Conservation (phyloP, 2,113 vertebrate species). For the Centropus bengalensis region DNA sequence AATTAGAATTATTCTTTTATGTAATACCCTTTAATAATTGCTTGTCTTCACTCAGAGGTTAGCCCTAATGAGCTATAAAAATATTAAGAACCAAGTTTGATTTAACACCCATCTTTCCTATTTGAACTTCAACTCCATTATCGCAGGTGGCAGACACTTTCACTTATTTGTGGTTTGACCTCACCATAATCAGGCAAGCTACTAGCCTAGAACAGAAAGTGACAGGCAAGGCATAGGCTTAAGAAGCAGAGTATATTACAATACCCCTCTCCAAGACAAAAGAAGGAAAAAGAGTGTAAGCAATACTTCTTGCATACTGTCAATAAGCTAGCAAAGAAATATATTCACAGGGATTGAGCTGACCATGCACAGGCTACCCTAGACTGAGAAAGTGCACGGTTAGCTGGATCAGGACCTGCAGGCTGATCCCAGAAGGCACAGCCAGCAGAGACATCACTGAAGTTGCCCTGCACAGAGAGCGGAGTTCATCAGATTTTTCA, state of each 20-base stretch:
- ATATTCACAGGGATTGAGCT: neutral
- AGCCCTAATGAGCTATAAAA: neutral
- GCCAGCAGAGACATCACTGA: neutral
- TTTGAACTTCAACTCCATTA: neutral
- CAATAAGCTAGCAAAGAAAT: neutral
- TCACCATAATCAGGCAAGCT: neutral
- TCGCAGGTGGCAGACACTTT: neutral
- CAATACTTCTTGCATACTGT: neutral
- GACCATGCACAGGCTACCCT: neutral
- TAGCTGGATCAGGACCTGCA: neutral
- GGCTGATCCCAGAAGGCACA: neutral
- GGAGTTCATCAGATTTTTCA: neutral
- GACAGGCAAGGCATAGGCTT: neutral
- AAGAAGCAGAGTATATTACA: neutral
- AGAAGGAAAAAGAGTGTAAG: neutral
- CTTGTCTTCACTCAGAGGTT: neutral
- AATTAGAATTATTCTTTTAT: neutral
- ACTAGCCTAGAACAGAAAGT: constrained; percentile 13
- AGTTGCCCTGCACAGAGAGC: neutral
- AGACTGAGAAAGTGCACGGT: neutral
- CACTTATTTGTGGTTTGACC: neutral
- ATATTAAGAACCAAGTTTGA: neutral
- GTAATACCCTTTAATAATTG: neutral
- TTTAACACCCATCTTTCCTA: neutral
- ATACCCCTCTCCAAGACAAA: neutral